Evolutionary conservation across 1,140 invertebrate genomes (phyloP), one percentile per base, ranked within the genome.

Genomic region (Acromyrmex heyeri): DNA sequence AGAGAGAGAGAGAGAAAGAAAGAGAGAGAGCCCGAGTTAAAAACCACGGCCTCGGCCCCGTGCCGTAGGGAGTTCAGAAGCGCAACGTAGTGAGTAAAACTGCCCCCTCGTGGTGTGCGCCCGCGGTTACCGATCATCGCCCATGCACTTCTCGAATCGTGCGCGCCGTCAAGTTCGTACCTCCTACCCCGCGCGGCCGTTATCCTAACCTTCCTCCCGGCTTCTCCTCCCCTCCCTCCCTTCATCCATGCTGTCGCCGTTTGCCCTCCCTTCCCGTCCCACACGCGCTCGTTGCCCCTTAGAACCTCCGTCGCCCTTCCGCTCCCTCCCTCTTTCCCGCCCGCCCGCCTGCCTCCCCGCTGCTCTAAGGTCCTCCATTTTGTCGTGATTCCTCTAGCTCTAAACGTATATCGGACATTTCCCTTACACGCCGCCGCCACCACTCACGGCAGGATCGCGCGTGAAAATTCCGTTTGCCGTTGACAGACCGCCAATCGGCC

Each of bases 331-430:
- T 21, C 86, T 86, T 77, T 70, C 69, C 87, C 73, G 82, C 85
- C 79, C 82, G 78, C 86, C 62, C 62, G 53, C 81, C 87, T 62
- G 64, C n/a, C 87, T 62, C 77, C 75, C 82, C 86, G 67, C 89
- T 87, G 64, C 62, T 87, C 73, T 89, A 90, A 90, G 90, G 85
- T 93, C 93, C 92, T 92, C 94, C 94, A 94, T 94, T 94, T 94
- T 94, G 94, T 94, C 93, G 93, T 94, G 93, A 94, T 94, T 94
- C 91, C 92, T 93, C 91, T 93, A 93, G 87, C 93, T 92, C 90
- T 91, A 91, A 93, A 88, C 90, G 87, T 91, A 90, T 89, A 90
- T 90, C 88, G 85, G 85, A 92, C 78, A 89, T 92, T 93, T 93
- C 83, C 50, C 53, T 91, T 79, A 53, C 57, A 87, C 87, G 53